Percentiles rank a stretch among this genome's conserved stretches.
Evolutionary conservation across 2,797 vertebrate species (phyloP).

Genomic region (Galagoides demidoff): DNA sequence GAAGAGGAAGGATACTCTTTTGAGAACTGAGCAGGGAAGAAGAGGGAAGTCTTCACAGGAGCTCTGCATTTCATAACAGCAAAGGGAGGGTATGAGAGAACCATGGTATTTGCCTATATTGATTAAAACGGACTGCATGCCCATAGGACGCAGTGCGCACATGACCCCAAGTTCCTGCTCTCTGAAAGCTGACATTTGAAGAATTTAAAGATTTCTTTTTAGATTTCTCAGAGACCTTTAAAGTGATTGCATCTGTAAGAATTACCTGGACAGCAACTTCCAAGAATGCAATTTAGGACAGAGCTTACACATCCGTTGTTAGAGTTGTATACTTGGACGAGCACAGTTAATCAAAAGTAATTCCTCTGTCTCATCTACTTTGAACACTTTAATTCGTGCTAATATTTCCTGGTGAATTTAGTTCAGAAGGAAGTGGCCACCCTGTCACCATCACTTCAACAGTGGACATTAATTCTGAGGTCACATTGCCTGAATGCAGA

Average conservation of each 20-base stretch:
- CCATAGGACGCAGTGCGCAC: neutral
- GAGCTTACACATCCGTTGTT: neutral
- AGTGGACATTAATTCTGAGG: neutral
- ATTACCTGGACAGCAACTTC: neutral
- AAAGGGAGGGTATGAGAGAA: neutral
- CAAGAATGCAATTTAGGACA: neutral
- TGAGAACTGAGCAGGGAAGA: neutral
- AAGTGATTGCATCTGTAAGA: neutral
- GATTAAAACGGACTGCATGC: neutral
- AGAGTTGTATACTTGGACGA: neutral
- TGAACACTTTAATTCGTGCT: neutral
- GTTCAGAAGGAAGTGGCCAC: neutral
- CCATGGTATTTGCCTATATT: neutral
- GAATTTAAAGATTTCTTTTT: neutral
- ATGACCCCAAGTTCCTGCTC: neutral
- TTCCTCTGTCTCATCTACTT: neutral
- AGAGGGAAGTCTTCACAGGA: neutral
- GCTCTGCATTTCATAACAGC: neutral
- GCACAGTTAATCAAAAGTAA: neutral
- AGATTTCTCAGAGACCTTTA: neutral
- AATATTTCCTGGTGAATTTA: neutral
- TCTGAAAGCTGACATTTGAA: neutral
- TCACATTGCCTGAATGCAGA: neutral
- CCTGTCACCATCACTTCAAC: neutral
- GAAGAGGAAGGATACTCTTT: neutral